Evolutionary conservation across 2,113 vertebrate species (phyloP), one percentile per base, ranked within the genome.

Genomic region (Anthoscopus minutus): DNA sequence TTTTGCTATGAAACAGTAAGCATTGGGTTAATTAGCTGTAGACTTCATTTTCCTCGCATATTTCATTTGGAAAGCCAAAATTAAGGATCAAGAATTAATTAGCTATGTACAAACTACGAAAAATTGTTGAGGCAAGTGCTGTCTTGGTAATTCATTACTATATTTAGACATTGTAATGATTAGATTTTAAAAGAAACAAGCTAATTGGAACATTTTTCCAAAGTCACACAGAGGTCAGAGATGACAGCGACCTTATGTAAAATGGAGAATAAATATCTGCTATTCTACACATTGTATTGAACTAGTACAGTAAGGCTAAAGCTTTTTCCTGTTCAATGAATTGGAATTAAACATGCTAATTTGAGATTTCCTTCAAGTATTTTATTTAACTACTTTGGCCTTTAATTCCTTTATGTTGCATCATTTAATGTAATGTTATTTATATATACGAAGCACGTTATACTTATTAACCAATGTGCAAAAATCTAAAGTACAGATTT

Each of bases 261-360:
- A 91, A 95, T 33, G 56, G 56, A 94, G 76, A 90, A 86, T 80
- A 35, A 79, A 84, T 94, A 94, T 95, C 91, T 86, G 21, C 81
- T 69, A 31, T 69, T 69, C 65, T 78, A 73, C 58, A 91, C 44
- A 81, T 62, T 95, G 62, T 97, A 96, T 92, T 97, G 97, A 97
- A 96, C 96, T 95, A 95, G 97, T 98, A 98, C 98, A 98, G 98
- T 99, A 98, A 93, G 97, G 98, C 98, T 98, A 95, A 98, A 97
- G 98, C 97, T 98, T 98, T 99, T 99, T 99, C 93, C 98, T 98
- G 98, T 98, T 97, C 98, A 99, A 96, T 98, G 98, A 98, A 97
- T 98, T 99, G 98, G 98, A 98, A 99, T 99, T 99, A 99, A 99
- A 98, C 98, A 98, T 97, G 98, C 98, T 99, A 99, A 99, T 98